Percentiles rank a stretch among this genome's conserved stretches.
Conservation (phyloP, 2,797 vertebrate genomes). For the Caiman crocodilus region DNA sequence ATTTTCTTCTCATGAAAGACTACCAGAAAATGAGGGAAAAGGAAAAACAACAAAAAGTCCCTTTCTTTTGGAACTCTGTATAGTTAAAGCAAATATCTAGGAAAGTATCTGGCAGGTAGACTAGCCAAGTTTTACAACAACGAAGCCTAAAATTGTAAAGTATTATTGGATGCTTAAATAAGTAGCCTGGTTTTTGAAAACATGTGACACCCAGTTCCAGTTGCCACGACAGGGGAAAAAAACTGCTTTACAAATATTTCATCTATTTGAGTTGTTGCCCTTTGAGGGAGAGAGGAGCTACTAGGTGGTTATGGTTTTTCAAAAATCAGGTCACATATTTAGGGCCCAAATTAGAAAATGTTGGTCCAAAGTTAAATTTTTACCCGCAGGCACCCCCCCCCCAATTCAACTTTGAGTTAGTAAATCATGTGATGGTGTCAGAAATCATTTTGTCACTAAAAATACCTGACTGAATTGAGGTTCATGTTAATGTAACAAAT, state of each 20-base stretch:
- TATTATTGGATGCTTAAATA: not conserved
- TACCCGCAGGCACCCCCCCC: not conserved
- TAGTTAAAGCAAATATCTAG: not conserved
- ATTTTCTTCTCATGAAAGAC: not conserved
- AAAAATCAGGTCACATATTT: not conserved
- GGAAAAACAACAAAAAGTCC: not conserved
- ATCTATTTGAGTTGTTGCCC: not conserved
- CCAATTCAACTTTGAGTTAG: not conserved
- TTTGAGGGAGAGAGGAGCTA: not conserved
- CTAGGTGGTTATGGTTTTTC: not conserved
- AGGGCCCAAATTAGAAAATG: not conserved
- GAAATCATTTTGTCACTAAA: not conserved
- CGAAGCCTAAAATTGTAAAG: not conserved
- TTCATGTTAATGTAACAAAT: constrained; percentile 24
- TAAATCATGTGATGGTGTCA: not conserved
- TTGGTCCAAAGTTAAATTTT: not conserved
- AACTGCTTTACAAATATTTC: not conserved
- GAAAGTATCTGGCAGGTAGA: too few species aligned
- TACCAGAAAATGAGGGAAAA: not conserved
- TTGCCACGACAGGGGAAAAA: not conserved
- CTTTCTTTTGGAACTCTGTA: not conserved
- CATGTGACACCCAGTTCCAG: rapidly evolving
- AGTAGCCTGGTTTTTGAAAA: not conserved
- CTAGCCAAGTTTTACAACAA: not conserved
- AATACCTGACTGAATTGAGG: not conserved